These are phyloP conservation scores for Periophthalmus modestus DNA, from an alignment of 2,113 vertebrate species.

Conservation along the genomic window DNA sequence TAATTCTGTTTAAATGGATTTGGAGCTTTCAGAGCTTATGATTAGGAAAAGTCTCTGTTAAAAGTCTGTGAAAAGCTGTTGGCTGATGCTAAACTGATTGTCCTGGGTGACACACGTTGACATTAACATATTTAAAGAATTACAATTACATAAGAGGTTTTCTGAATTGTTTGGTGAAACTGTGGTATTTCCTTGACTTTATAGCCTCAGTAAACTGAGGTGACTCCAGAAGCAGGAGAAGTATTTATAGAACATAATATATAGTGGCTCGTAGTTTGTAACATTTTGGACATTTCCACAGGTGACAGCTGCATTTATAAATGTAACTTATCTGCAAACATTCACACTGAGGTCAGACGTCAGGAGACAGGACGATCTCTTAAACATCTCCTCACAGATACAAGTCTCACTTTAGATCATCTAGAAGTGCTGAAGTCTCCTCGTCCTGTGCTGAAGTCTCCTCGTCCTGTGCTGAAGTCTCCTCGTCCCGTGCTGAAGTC, in stretches of 20 bases:
- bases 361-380: background rate
- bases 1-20: no score
- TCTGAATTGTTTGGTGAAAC: background rate
- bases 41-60: no score
- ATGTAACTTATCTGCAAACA: background rate
- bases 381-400: background rate
- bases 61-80: no score
- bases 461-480: no score
- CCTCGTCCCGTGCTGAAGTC: no score
- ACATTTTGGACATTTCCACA: background rate
- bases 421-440: background rate
- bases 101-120: no score
- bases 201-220: background rate
- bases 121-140: no score
- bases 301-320: background rate
- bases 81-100: no score
- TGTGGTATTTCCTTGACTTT: background rate
- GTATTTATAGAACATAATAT: background rate
- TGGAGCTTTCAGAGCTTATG: no score
- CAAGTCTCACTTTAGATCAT: background rate
- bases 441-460: no score
- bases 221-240: background rate
- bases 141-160: no score
- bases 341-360: background rate
- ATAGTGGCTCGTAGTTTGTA: background rate